Percentiles rank a stretch among this genome's conserved stretches.
Evolutionary conservation across 2,113 vertebrate species (phyloP).

Genomic region (Pleuronectes platessa): DNA sequence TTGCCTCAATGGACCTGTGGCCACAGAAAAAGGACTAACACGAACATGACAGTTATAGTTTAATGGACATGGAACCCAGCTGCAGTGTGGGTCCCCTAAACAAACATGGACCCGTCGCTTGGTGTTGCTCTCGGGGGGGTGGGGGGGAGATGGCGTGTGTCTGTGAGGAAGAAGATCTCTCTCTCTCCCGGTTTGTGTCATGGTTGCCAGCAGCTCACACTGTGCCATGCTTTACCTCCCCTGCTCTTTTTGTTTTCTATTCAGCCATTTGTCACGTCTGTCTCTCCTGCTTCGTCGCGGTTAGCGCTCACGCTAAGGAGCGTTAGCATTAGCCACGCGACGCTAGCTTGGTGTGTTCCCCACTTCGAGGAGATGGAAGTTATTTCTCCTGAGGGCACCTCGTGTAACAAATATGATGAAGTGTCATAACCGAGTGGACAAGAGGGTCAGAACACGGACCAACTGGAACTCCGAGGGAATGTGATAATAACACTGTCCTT

Average conservation of each 20-base stretch:
- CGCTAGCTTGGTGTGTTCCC: not conserved
- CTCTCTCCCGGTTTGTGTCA: not conserved
- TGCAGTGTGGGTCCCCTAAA: not conserved
- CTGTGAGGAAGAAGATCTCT: not conserved
- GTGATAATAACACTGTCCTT: not conserved
- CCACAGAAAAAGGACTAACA: not conserved
- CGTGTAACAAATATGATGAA: conserved; percentile 14
- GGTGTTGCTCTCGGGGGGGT: not conserved
- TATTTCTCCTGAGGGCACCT: conserved; percentile 11
- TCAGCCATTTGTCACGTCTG: not conserved
- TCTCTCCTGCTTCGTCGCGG: not conserved
- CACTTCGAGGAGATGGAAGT: not conserved
- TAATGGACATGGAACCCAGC: not conserved
- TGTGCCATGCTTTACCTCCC: conserved; percentile 6
- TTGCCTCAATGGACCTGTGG: not conserved
- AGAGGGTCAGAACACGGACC: not conserved
- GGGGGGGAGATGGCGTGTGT: not conserved
- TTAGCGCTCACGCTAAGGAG: too few species aligned
- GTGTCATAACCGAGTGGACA: not conserved
- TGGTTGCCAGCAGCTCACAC: not conserved
- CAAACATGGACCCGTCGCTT: not conserved
- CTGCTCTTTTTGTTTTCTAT: not conserved
- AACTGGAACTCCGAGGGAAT: not conserved
- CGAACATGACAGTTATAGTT: not conserved
- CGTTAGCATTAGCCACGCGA: not conserved